Base-by-base conservation (phyloP, 2,888 invertebrate genomes). In the Mamestra brassicae region DNA sequence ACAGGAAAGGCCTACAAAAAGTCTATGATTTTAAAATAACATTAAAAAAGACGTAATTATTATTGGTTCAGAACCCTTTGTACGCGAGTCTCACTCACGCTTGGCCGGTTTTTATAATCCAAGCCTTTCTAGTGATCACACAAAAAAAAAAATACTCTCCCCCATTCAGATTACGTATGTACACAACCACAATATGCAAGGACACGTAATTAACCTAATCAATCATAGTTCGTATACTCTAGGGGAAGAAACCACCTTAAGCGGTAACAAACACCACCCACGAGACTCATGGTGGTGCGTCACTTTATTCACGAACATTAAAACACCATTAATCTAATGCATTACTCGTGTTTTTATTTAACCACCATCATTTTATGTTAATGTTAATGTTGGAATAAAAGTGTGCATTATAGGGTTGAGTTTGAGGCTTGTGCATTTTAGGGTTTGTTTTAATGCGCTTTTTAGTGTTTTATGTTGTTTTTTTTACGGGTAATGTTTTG, bases 251-350 rank as follows among this genome's bases (percentile, higher is more conserved):
- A 55, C 71, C 80, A 78, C 75, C 74, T 57, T 71, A 76, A 82
- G 65, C 70, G 71, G 42, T 68, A 70, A 85, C 80, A 83, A 77
- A 80, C 78, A 50, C 52, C 52, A 52, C 78, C 83, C 83, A 81
- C 57, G 75, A 72, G 87, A 78, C 71, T 74, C 69, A 71, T 83
- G 76, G 82, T 26, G 26, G 26, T 26, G 26, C 80, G 83, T 77
- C 80, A 78, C 76, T 80, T 67, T 84, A 83, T 80, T 76, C 78
- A 82, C 76, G 80, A 67, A 89, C 92, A 92, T 93, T 91, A 92
- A 90, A 92, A 85, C 78, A 82, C 92, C 92, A 93, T 94, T 93
- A 93, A 92, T 91, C 84, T 94, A 94, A 94, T 94, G 94, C 90
- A 89, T 80, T 87, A 87, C 84, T 81, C 90, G 81, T 94, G 93